Evolutionary conservation across 2,113 vertebrate genomes (phyloP).

Genomic region (Hemiscyllium ocellatum): DNA sequence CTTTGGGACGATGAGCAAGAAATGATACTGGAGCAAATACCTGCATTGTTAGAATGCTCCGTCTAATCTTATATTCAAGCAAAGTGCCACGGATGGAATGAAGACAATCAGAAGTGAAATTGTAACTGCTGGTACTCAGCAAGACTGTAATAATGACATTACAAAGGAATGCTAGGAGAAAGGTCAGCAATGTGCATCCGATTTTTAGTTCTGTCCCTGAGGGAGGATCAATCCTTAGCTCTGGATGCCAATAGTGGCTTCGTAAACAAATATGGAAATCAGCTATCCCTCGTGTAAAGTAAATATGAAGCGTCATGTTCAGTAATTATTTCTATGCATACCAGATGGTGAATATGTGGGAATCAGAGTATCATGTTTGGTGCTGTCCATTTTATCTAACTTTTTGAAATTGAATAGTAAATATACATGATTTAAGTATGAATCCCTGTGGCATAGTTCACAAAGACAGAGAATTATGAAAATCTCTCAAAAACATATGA

Average conservation of each 20-base stretch:
- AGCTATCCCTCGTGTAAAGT: slow-evolving; percentile 29
- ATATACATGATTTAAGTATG: not conserved
- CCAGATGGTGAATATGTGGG: slow-evolving; percentile 33
- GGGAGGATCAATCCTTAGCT: slow-evolving; percentile 1
- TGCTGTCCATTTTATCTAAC: not conserved
- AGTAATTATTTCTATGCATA: not conserved
- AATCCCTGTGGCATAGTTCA: not conserved
- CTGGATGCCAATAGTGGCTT: slow-evolving; percentile 1
- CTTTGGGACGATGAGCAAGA: not conserved
- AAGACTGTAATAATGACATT: not conserved
- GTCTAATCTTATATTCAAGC: not conserved
- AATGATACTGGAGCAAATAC: not conserved
- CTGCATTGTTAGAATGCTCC: slow-evolving; percentile 9
- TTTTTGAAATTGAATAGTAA: not conserved
- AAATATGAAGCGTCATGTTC: slow-evolving; percentile 21
- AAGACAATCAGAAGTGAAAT: slow-evolving; percentile 32
- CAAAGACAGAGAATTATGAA: not conserved
- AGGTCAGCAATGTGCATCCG: slow-evolving; percentile 19
- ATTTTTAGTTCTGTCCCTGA: not conserved
- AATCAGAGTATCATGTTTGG: slow-evolving; percentile 16
- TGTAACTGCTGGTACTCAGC: not conserved
- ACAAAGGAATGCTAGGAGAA: slow-evolving; percentile 8
- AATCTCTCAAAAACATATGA: not conserved
- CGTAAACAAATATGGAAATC: slow-evolving; percentile 22
- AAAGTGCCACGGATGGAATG: not conserved